Percentiles rank a stretch among this genome's conserved stretches.
These are phyloP conservation scores for Anisognathus igniventris DNA, from an alignment of 2,797 vertebrate genomes.

Conservation along the genomic window DNA sequence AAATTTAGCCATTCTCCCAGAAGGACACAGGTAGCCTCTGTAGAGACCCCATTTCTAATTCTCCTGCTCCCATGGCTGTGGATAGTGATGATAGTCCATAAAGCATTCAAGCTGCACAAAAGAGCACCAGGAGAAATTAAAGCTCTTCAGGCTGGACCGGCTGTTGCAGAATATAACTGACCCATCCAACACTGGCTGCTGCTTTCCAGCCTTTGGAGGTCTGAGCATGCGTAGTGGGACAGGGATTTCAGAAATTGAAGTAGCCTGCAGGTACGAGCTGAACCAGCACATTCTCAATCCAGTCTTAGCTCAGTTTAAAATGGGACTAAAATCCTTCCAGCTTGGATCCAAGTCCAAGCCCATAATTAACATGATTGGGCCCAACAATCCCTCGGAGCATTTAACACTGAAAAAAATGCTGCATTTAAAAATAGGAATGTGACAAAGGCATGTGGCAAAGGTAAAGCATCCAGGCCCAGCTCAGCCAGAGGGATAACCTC, in stretches of 20 bases:
- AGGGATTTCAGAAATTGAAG: not conserved
- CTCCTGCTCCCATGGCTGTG: not conserved
- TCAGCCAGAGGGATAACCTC: not conserved
- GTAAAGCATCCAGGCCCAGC: not conserved
- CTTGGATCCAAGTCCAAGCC: not conserved
- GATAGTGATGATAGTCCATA: not conserved
- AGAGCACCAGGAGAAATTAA: constrained; percentile 1
- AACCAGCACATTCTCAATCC: not conserved
- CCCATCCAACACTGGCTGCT: not conserved
- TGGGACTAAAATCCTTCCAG: not conserved
- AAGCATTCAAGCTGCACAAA: not conserved
- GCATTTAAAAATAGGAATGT: not conserved
- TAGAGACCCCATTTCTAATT: not conserved
- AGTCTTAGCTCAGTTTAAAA: not conserved
- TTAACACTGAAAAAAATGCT: not conserved
- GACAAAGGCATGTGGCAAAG: not conserved
- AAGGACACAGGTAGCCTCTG: not conserved
- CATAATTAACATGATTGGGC: not conserved
- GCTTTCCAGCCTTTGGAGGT: constrained; percentile 3
- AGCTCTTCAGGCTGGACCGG: not conserved
- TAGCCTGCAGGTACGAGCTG: not conserved
- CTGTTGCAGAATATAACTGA: not conserved
- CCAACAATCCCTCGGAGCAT: not conserved
- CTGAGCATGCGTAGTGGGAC: not conserved
- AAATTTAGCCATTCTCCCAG: not conserved